A percentile compares a stretch with the other conserved stretches of the same genome.
Evolutionary conservation across 2,113 vertebrate species (phyloP).

Genomic region (Carollia perspicillata): DNA sequence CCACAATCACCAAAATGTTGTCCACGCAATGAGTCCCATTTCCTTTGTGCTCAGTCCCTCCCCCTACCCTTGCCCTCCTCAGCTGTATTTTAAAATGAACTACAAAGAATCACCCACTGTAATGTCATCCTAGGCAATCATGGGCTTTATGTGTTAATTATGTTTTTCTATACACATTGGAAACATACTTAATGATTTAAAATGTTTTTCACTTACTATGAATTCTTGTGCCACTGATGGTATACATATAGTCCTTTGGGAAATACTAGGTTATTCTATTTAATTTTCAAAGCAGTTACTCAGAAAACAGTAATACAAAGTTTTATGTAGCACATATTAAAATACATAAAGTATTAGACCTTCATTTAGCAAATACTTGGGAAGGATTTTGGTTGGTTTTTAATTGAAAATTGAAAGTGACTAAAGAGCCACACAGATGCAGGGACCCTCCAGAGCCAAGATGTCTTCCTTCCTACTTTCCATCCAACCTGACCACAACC

Average conservation of each 20-base stretch:
- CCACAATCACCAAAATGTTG: too few relatives aligned
- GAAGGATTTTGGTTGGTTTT: neutral
- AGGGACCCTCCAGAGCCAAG: neutral
- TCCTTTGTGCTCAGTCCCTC: too few relatives aligned
- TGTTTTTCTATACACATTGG: neutral
- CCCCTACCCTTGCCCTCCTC: too few relatives aligned
- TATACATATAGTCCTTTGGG: neutral
- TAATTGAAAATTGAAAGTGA: neutral
- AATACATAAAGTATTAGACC: neutral
- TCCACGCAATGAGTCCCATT: too few relatives aligned
- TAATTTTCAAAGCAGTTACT: neutral
- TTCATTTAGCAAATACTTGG: neutral
- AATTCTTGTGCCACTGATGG: neutral
- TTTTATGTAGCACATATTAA: neutral
- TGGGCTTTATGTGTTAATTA: neutral
- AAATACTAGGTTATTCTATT: conserved; percentile 4
- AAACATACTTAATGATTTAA: neutral
- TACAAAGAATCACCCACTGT: neutral
- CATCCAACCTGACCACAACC: neutral
- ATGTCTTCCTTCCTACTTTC: neutral
- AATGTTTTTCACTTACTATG: conserved; percentile 6
- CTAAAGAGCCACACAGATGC: neutral
- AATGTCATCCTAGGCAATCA: neutral
- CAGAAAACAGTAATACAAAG: neutral
- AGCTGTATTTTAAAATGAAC: neutral